These are phyloP conservation scores for Lacanobia oleracea DNA, from an alignment of 2,888 invertebrate species.

Conservation along the genomic window DNA sequence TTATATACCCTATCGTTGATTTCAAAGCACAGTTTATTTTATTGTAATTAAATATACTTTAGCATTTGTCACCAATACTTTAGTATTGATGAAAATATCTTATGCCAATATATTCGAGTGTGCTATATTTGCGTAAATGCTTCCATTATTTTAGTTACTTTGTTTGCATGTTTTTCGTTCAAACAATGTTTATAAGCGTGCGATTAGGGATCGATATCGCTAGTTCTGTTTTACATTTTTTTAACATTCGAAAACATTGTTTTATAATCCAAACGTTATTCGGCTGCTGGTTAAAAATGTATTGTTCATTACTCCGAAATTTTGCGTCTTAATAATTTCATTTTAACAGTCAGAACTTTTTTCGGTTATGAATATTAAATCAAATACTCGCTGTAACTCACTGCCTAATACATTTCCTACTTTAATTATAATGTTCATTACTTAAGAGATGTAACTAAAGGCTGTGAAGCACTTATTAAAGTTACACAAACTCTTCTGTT, in stretches of 20 bases:
- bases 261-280: slow-evolving; percentile 24
- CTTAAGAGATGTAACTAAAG: slow-evolving; percentile 57
- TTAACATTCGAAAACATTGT: slow-evolving; percentile 4
- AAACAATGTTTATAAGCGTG: slow-evolving; percentile 29
- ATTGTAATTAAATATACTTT: slow-evolving; percentile 22
- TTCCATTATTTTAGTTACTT: slow-evolving; percentile 46
- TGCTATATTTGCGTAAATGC: slow-evolving; percentile 37
- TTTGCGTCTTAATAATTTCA: slow-evolving; percentile 13
- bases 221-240: not conserved
- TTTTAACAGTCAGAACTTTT: slow-evolving; percentile 12
- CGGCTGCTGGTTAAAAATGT: slow-evolving; percentile 17
- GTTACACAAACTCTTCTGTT: slow-evolving; percentile 62
- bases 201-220: slow-evolving; percentile 13
- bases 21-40: slow-evolving; percentile 18
- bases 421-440: slow-evolving; percentile 27
- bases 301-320: slow-evolving; percentile 13
- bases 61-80: slow-evolving; percentile 25
- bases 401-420: slow-evolving; percentile 36
- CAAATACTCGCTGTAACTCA: slow-evolving; percentile 47
- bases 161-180: slow-evolving; percentile 58
- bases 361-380: slow-evolving; percentile 16
- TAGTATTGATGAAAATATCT: slow-evolving; percentile 18
- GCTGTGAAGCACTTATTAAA: slow-evolving; percentile 66
- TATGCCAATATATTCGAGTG: slow-evolving; percentile 39
- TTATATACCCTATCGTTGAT: slow-evolving; percentile 17